A percentile compares a stretch with the other conserved stretches of the same genome.
Conservation (phyloP, 2,888 invertebrate species). For the Himalopsyche japonica region DNA sequence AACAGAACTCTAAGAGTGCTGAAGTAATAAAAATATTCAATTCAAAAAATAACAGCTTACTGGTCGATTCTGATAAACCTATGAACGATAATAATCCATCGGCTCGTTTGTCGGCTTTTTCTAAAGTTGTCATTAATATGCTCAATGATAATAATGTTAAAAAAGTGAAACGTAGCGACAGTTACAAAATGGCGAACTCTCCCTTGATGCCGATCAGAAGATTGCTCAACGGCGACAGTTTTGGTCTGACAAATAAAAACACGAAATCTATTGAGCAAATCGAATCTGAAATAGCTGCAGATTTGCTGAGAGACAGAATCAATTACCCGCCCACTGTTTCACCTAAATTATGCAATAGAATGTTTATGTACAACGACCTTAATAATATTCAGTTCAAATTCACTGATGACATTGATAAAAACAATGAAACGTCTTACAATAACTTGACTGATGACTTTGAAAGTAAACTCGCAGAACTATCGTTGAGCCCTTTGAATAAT, state of each 20-base stretch:
- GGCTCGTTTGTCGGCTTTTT: conserved; percentile 24
- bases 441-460: conserved; percentile 46
- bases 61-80: conserved; percentile 37
- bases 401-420: conserved; percentile 27
- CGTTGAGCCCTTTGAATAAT: conserved; percentile 55
- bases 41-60: conserved; percentile 48
- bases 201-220: conserved; percentile 69
- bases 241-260: conserved; percentile 54
- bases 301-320: conserved; percentile 68
- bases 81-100: conserved; percentile 12
- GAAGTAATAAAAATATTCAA: conserved; percentile 58
- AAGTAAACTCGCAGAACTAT: conserved; percentile 51
- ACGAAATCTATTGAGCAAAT: conserved; percentile 61
- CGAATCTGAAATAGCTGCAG: conserved; percentile 64
- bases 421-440: conserved; percentile 15
- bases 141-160: conserved; percentile 44
- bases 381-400: conserved; percentile 38
- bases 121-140: conserved; percentile 31
- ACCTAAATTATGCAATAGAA: conserved; percentile 57
- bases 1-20: conserved; percentile 47
- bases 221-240: conserved; percentile 58
- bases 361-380: conserved; percentile 45
- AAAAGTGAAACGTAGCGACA: conserved; percentile 79
- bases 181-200: conserved; percentile 81
- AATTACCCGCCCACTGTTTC: conserved; percentile 72